Evolutionary conservation across 2,888 invertebrate genomes (phyloP).

Genomic region (Zygogramma bicolorata): DNA sequence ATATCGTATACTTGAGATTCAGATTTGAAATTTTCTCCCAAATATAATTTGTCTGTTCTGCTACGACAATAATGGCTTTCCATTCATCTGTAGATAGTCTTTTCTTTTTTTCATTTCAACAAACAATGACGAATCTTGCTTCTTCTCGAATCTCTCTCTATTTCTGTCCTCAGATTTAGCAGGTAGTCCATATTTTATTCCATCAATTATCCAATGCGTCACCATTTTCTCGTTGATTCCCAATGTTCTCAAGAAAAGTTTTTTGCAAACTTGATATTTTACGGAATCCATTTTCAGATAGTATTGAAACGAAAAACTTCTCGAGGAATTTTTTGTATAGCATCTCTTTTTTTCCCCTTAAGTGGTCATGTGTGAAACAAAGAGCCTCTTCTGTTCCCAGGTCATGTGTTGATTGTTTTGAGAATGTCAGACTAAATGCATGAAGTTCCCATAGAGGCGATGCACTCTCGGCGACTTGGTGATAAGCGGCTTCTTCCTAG

Average conservation of each 20-base stretch:
- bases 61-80: slow-evolving; percentile 32
- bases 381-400: slow-evolving; percentile 26
- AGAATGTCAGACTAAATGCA: too few relatives aligned
- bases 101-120: slow-evolving; percentile 21
- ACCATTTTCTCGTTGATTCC: slow-evolving; percentile 23
- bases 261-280: slow-evolving; percentile 25
- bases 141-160: slow-evolving; percentile 7
- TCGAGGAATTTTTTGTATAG: slow-evolving; percentile 20
- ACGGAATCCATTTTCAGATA: slow-evolving; percentile 12
- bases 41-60: slow-evolving; percentile 22
- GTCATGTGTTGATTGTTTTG: too few relatives aligned
- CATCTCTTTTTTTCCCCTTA: slow-evolving; percentile 18
- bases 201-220: slow-evolving; percentile 23
- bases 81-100: slow-evolving; percentile 19
- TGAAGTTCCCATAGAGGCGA: too few relatives aligned
- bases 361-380: slow-evolving; percentile 17
- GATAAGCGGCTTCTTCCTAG: too few relatives aligned
- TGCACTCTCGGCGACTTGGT: too few relatives aligned
- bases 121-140: slow-evolving; percentile 15
- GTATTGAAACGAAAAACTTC: slow-evolving; percentile 23
- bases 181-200: slow-evolving; percentile 5
- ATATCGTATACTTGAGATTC: slow-evolving; percentile 22
- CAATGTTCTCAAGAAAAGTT: slow-evolving; percentile 18
- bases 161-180: slow-evolving; percentile 18
- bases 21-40: slow-evolving; percentile 30